Evolutionary conservation across 2,113 vertebrate species (phyloP), one percentile per base, ranked within the genome.

Genomic region (Brachyhypopomus occidentalis): DNA sequence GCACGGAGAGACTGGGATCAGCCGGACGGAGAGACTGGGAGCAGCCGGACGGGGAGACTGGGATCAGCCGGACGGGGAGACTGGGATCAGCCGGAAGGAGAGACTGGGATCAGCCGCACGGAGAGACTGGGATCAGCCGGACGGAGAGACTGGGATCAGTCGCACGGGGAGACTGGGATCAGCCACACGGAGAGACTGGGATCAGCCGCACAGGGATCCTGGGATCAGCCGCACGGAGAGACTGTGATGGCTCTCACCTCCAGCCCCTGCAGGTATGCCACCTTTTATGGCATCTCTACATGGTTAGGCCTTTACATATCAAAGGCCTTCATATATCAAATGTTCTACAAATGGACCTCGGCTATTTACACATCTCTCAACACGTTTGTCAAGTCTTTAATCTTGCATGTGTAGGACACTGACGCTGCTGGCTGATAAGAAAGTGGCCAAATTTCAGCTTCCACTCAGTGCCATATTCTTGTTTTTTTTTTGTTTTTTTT

Each of bases 351-450:
- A 70, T 22, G 36, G 66, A 5, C n/a, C 20, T 79, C 60, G 8
- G 27, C 60, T 72, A 7, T 30, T 62, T 60, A 22, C 30, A 38
- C n/a, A 2, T 62, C 27, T 16, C 5, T n/a, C 38, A 38, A 25
- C 19, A 62, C 60, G 19, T 56, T 38, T 72, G 55, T 34, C 59
- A 19, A 17, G 45, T 79, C 58, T 60, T 48, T 72, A 63, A 72
- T 72, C 56, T 30, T 72, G 56, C 62, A 14, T 17, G 11, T 66
- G 27, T 25, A 25, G 20, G 60, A 66, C 59, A 56, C 5, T 25
- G 58, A 73, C 38, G 58, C 69, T 34, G 38, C 69, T 80, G 59
- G n/a, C 19, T 64, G 41, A 80, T 72, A 27, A 80, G 41, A 20
- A 36, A 30, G 38, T 6, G 23, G 12, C 23, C 60, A 36, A 19